Conservation (phyloP, 2,113 vertebrate species). For the Nyctibius bracteatus region DNA sequence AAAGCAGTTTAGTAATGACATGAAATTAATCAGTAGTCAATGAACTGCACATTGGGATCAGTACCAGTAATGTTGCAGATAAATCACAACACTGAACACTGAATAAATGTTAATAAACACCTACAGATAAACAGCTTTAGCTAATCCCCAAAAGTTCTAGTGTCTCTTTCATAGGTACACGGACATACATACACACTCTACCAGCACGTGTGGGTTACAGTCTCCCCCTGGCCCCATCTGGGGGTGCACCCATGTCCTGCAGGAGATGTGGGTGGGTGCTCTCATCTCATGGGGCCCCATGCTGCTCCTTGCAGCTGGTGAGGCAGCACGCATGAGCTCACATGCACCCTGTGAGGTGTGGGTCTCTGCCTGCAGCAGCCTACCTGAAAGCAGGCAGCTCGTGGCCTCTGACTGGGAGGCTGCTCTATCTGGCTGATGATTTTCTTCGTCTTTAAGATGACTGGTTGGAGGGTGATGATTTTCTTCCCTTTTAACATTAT, state of each 20-base stretch:
- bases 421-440: background rate
- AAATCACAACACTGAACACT: background rate
- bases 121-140: background rate
- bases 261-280: background rate
- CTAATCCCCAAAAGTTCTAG: background rate
- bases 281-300: rapidly evolving
- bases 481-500: background rate
- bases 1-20: background rate
- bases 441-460: background rate
- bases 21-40: background rate
- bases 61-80: background rate
- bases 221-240: background rate
- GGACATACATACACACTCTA: background rate
- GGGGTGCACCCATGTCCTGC: background rate
- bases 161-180: background rate
- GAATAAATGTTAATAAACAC: background rate
- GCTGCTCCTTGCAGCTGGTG: background rate
- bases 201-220: rapidly evolving
- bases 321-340: rapidly evolving
- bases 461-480: background rate
- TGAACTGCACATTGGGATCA: background rate
- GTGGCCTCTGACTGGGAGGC: background rate
- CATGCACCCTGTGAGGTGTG: background rate
- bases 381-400: background rate
- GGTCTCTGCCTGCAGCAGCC: background rate